phyloP scores from a whole-genome alignment of 2,888 invertebrate species.

The Dolichopus griseipennis region DNA sequence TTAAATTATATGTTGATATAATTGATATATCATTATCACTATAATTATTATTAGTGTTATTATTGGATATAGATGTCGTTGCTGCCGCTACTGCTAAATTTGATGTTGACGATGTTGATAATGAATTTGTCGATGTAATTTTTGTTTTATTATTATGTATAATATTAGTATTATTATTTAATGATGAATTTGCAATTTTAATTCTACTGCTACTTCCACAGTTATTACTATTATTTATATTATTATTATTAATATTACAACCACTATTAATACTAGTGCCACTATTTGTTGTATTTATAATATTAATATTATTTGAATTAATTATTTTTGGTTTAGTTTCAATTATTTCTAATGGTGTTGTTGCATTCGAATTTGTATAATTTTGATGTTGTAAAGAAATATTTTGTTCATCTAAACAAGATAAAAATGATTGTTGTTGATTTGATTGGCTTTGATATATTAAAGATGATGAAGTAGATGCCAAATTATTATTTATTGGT shows the following conservation, averaged over 20 bases:
- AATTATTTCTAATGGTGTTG: slow-evolving; percentile 9
- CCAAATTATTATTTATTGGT: not conserved
- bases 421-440: slow-evolving; percentile 2
- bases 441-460: slow-evolving; percentile 8
- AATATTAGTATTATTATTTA: not conserved
- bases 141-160: not conserved
- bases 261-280: not conserved
- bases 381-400: slow-evolving; percentile 4
- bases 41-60: not conserved
- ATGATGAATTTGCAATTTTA: not conserved
- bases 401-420: not conserved
- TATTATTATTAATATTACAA: not conserved
- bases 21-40: slow-evolving; percentile 24
- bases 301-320: not conserved
- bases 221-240: not conserved
- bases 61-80: not conserved
- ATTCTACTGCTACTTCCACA: not conserved
- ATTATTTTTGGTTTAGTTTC: slow-evolving; percentile 4
- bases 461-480: not conserved
- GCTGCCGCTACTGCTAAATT: not conserved
- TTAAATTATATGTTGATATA: slow-evolving; percentile 21
- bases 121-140: not conserved
- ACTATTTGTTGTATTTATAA: not conserved
- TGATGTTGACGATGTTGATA: not conserved
- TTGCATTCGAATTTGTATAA: not conserved